Base-by-base conservation (phyloP, 1,140 invertebrate genomes). In the Proctacanthus coquilletti region DNA sequence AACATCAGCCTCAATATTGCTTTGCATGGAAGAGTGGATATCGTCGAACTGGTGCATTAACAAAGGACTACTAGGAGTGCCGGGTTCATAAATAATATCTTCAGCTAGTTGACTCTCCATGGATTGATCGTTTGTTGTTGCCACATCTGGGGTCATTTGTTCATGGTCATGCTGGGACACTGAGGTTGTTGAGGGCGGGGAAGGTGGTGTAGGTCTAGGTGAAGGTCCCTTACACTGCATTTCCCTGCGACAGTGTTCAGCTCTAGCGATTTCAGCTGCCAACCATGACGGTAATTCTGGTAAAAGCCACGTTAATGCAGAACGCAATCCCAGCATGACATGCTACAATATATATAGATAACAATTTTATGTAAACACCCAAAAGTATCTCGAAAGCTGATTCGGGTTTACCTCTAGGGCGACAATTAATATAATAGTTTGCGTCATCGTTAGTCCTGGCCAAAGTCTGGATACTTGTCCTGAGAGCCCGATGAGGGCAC, bases 211-310 rank as follows among this genome's bases (percentile, higher is more conserved):
- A 4, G 54, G 53, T 4, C 56, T 45, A 0, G 57, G 57, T 14
- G 57, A 58, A 10, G 56, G 53, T 11, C 57, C 57, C 42, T 60
- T 60, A 33, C 69, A 64, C 23, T 75, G 68, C 20, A 75, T 77
- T 54, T 82, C 77, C 33, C 78, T 64, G 27, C 83, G 60, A 37
- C 83, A 71, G 61, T 82, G 85, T 61, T 87, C 82, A 3, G 82
- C 78, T 42, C 84, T 83, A 0, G 83, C 82, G 72, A 86, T 84
- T 60, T 87, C 83, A 1, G 81, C 83, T 4, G 84, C 84, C 29
- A 98, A 74, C 83, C 86, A 91, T 21, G 74, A 72, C 3, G 93
- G 92, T 45, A 94, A 74, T 62, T 94, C 86, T 0, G 92, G 91
- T 42, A 97, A 84, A 0, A 83, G 75, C 58, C 81, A 77, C 18